These are phyloP conservation scores for Osmerus mordax DNA, from an alignment of 2,113 vertebrate genomes.

Conservation along the genomic window DNA sequence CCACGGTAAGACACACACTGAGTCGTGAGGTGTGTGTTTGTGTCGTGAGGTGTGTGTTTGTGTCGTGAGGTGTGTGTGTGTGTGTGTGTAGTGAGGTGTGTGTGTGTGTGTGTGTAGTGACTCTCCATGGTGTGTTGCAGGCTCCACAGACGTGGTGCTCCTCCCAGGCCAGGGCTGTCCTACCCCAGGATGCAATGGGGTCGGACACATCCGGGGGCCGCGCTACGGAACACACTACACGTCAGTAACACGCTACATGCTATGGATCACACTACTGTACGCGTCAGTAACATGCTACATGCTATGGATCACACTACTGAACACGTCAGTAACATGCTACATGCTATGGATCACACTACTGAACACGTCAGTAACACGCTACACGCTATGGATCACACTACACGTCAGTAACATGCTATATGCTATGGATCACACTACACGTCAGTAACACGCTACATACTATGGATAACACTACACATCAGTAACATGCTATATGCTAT, in stretches of 20 bases:
- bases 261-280: not conserved
- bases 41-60: not conserved
- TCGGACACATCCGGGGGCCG: constrained; percentile 84
- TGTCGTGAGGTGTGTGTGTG: no score
- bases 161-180: constrained; percentile 81
- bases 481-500: constrained; percentile 10
- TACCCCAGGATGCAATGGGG: constrained; percentile 82
- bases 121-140: constrained; percentile 45
- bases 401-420: constrained; percentile 70
- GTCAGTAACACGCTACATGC: constrained; percentile 59
- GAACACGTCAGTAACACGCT: constrained; percentile 28
- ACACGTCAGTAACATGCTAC: not conserved
- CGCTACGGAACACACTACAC: constrained; percentile 88
- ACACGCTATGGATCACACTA: constrained; percentile 83
- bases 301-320: not conserved
- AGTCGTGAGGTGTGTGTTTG: not conserved
- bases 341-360: no score
- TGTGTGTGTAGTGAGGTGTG: not conserved
- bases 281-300: not conserved
- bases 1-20: constrained; percentile 66
- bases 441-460: not conserved
- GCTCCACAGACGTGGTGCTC: constrained; percentile 58
- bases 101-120: constrained; percentile 1
- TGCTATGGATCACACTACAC: not conserved
- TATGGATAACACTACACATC: constrained; percentile 8